Percentiles rank a stretch among this genome's conserved stretches.
These are phyloP conservation scores for Cichlasoma orientale DNA, from an alignment of 2,797 vertebrate species.

Conservation along the genomic window DNA sequence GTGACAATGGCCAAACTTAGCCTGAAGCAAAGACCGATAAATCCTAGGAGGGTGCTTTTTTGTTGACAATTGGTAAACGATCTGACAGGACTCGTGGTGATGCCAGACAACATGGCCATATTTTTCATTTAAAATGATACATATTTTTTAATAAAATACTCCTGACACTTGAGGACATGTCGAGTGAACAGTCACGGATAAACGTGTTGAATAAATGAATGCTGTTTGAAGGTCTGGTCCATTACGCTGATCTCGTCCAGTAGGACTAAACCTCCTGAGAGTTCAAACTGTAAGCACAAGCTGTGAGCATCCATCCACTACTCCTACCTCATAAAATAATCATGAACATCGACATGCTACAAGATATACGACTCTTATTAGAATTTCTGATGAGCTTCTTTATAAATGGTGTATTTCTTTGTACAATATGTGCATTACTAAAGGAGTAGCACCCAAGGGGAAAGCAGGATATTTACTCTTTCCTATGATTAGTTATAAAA, in stretches of 20 bases:
- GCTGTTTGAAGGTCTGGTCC: not conserved
- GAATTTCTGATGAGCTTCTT: constrained; percentile 9
- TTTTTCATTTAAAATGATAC: constrained; percentile 2
- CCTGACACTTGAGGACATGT: not conserved
- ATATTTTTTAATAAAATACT: constrained; percentile 15
- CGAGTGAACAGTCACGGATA: not conserved
- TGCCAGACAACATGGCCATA: not conserved
- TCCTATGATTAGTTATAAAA: constrained; percentile 30
- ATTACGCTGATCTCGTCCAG: not conserved
- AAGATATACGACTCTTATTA: not conserved
- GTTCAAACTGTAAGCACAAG: not conserved
- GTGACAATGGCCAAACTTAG: constrained; percentile 12
- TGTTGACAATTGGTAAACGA: not conserved
- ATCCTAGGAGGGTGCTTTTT: not conserved
- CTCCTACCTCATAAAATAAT: constrained; percentile 2
- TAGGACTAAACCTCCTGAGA: not conserved
- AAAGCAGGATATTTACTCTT: constrained; percentile 40
- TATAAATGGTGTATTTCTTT: not conserved
- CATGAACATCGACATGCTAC: constrained; percentile 5
- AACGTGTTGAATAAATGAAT: constrained; percentile 3
- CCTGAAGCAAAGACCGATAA: not conserved
- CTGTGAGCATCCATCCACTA: not conserved
- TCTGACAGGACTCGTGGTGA: not conserved
- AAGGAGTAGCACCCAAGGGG: constrained; percentile 22
- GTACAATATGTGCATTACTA: constrained; percentile 17